Evolutionary conservation across 1,140 invertebrate genomes (phyloP), one percentile per base, ranked within the genome.

Genomic region (Drosophila sp.): DNA sequence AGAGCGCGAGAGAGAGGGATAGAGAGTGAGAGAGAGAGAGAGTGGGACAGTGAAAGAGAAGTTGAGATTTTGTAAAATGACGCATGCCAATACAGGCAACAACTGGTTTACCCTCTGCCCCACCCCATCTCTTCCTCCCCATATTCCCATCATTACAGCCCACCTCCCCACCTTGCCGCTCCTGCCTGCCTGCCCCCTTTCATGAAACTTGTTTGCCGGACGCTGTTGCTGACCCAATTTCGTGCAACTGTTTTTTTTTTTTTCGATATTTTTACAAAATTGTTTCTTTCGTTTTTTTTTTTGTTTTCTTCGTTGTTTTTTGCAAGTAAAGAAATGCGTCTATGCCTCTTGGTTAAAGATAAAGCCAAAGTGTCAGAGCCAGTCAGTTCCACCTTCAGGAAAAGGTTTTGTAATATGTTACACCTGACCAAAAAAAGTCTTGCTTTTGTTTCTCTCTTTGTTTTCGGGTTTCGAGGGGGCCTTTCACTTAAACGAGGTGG

Each of bases 201-300:
- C 44, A 10, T 54, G 40, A 89, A 89, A 89, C 84, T 75, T 54
- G 84, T 89, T 89, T 89, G 66, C 66, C 38, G 83, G 56, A 58
- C 56, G 32, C 57, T 57, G 74, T 66, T 66, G 76, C 70, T 89
- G 84, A 89, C 84, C 84, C 74, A 89, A 90, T 89, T 89, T 89
- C 71, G 44, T 62, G 77, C 80, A 69, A 75, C 84, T 79, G 67
- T 80, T 72, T 71, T 79, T 70, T 80, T 80, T 72, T 71, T 76
- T 84, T 76, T 82, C 71, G 79, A 82, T 75, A 80, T 86, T 76
- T 82, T 82, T 82, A 85, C 82, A 81, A 75, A 50, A 25, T 27
- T 50, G 25, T 50, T 50, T 47, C 11, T 66, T 79, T 73, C 57
- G 11, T 60, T 30, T 60, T 5, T 54, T 35, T 35, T 60, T 30